Evolutionary conservation across 2,113 vertebrate species (phyloP), one percentile per base, ranked within the genome.

Genomic region (Ochotona curzoniae): DNA sequence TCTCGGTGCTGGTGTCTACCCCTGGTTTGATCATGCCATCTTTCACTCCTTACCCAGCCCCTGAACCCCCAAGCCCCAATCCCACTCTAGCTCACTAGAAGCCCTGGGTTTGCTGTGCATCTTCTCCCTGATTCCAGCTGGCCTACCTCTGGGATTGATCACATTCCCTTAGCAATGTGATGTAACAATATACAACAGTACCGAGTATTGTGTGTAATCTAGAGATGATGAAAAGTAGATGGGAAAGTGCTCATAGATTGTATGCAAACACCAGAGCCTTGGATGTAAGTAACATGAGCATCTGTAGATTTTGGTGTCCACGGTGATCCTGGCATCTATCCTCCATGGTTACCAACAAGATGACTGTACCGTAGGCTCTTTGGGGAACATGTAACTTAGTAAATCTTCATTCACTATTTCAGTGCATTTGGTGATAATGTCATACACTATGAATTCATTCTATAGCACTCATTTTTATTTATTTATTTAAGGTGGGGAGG

Each of bases 401-500:
- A 49, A 67, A 64, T 79, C 67, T 6, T 32, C 66, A 66, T 8
- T 25, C 26, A 28, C 35, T 26, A 35, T 4, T 91, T 76, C 54
- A 32, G 51, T 11, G 21, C 18, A 51, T 28, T 70, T 70, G 70
- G 66, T 61, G 81, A 30, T 1, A 57, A 7, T 20, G 15, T 8
- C 0, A 1, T 21, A 17, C 0, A 14, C 17, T 1, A 6, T 15
- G 15, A 69, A 32, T 30, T 32, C 51, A n/a, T n/a, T n/a, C n/a
- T n/a, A n/a, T n/a, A n/a, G n/a, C n/a, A n/a, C n/a, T n/a, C n/a
- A n/a, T n/a, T n/a, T n/a, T n/a, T n/a, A n/a, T n/a, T n/a, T n/a
- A n/a, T n/a, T n/a, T n/a, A n/a, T n/a, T n/a, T n/a, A n/a, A n/a
- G n/a, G n/a, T n/a, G n/a, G n/a, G n/a, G n/a, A n/a, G n/a, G n/a